phyloP scores from a whole-genome alignment of 2,888 invertebrate genomes.

The Acanthopleura granulata region DNA sequence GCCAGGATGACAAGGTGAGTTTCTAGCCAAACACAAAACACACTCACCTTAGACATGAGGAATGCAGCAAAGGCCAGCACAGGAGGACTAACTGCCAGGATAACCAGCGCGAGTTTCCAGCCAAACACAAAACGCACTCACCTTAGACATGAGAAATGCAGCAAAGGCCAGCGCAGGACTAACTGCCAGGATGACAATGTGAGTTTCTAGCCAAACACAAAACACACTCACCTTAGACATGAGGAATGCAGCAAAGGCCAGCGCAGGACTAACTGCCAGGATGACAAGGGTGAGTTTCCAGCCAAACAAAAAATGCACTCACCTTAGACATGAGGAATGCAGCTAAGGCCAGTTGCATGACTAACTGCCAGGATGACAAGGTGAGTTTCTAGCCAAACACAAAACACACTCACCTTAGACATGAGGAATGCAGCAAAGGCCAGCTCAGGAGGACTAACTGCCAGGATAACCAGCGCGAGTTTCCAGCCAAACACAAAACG shows the following conservation, averaged over 20 bases:
- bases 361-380: too few relatives aligned
- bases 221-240: constrained; percentile 76
- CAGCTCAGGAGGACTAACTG: constrained; percentile 80
- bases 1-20: too few relatives aligned
- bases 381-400: constrained; percentile 71
- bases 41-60: constrained; percentile 77
- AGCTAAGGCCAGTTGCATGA: too few relatives aligned
- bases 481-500: constrained; percentile 86
- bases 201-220: too few relatives aligned
- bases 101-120: constrained; percentile 85
- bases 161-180: too few relatives aligned
- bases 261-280: constrained; percentile 75
- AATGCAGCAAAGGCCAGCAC: constrained; percentile 81
- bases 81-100: constrained; percentile 80
- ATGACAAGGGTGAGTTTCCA: constrained; percentile 71
- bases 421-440: constrained; percentile 82
- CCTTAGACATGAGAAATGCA: too few relatives aligned
- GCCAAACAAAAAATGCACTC: constrained; percentile 74
- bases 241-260: constrained; percentile 81
- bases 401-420: constrained; percentile 75
- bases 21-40: constrained; percentile 74
- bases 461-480: constrained; percentile 81
- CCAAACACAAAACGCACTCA: constrained; percentile 80
- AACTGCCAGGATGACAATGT: too few relatives aligned
- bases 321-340: too few relatives aligned